These are phyloP conservation scores for Saccostrea echinata DNA, from an alignment of 1,140 invertebrate genomes.

Conservation along the genomic window DNA sequence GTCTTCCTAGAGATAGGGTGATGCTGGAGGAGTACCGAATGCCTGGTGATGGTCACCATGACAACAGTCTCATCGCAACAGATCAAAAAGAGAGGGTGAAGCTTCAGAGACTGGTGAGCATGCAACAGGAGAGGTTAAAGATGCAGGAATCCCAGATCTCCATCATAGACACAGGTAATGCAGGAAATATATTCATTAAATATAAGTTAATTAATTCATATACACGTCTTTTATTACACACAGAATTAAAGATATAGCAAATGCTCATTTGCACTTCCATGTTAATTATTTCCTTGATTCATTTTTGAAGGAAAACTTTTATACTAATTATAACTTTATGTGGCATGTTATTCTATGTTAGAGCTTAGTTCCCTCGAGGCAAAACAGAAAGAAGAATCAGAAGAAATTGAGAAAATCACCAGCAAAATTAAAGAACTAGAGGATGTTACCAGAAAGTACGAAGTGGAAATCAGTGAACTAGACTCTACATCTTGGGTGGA, in stretches of 20 bases:
- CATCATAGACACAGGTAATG: slow-evolving; percentile 82
- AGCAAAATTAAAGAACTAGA: slow-evolving; percentile 90
- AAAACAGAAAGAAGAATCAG: slow-evolving; percentile 91
- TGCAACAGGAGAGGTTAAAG: slow-evolving; percentile 92
- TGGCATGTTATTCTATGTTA: slow-evolving; percentile 85
- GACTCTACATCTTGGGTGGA: slow-evolving; percentile 85
- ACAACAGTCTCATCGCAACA: slow-evolving; percentile 53
- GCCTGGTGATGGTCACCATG: slow-evolving; percentile 50
- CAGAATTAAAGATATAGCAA: not conserved
- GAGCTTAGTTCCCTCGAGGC: slow-evolving; percentile 94
- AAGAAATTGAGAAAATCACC: slow-evolving; percentile 90
- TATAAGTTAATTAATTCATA: not conserved
- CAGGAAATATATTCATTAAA: not conserved
- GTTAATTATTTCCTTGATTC: not conserved
- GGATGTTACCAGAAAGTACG: slow-evolving; percentile 86
- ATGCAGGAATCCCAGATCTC: slow-evolving; percentile 93
- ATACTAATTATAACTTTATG: not conserved
- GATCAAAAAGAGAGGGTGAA: slow-evolving; percentile 82
- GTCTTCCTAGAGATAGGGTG: slow-evolving; percentile 57
- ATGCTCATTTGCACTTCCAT: not conserved
- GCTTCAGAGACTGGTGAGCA: slow-evolving; percentile 91
- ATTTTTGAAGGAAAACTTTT: not conserved
- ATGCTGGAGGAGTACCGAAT: slow-evolving; percentile 63
- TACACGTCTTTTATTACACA: not conserved
- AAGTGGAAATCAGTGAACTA: slow-evolving; percentile 85